Base-by-base conservation (phyloP, 1,140 invertebrate species). In the Coenobita brevimanus region DNA sequence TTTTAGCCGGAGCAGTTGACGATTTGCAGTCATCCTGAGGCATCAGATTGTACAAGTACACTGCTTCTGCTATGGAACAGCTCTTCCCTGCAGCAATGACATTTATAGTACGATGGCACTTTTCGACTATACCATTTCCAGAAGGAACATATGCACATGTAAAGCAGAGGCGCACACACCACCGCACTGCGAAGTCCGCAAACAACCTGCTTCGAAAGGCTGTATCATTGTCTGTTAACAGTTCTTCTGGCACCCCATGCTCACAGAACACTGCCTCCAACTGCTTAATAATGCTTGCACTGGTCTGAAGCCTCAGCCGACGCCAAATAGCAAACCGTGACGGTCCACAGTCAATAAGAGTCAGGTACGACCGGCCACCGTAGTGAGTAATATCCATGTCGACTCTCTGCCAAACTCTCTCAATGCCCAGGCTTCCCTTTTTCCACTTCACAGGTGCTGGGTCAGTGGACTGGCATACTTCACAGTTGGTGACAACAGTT, bases 401-500 rank as follows among this genome's bases (percentile, higher is more conserved):
- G 6, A 54, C 33, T 2, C 71, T 36, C 1, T 75, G 71, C 2
- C 71, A 75, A 27, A 62, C 54, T 36, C 71, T 30, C 30, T 36
- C 71, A 17, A 75, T 27, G 21, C 8, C 33, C 6, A 75, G 71
- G n/a, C 54, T 75, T 6, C 0, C 27, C n/a, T 62, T 62, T 27
- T n/a, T 3, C 78, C 78, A 80, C 15, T 69, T 54, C 2, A 80
- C 78, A 13, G 78, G 78, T 6, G 54, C 78, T 69, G 78, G 33
- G 6, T 73, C 78, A 24, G 57, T 80, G 1, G 78, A 80, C 0
- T 33, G 0, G 46, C 78, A 80, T 17, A 17, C 3, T 17, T 80
- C 43, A 30, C 78, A 80, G 15, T 50, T 15, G 15, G 36, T n/a
- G 17, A 80, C 54, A 0, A 80, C 3, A 6, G 13, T n/a, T 15